Conservation (phyloP, 2,113 vertebrate genomes). For the Callopanchax toddi region DNA sequence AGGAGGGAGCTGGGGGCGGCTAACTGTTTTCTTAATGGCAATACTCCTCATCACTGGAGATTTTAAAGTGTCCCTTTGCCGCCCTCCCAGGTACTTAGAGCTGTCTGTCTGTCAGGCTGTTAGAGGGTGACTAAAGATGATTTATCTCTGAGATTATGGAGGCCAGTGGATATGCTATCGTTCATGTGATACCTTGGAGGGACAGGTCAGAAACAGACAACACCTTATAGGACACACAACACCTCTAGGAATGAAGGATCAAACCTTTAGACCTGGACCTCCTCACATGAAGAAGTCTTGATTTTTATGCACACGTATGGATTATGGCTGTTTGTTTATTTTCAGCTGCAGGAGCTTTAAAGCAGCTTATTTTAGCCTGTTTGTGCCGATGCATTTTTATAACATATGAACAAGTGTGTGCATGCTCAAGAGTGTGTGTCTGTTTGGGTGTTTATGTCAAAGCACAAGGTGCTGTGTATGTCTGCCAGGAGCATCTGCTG, state of each 20-base stretch:
- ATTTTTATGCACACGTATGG: constrained; percentile 5
- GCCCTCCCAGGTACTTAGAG: constrained; percentile 75
- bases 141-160: constrained; percentile 64
- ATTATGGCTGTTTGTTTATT: constrained; percentile 50
- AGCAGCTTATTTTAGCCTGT: constrained; percentile 55
- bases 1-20: constrained; percentile 53
- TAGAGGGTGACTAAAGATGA: constrained; percentile 69
- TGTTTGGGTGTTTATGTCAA: constrained; percentile 46
- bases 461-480: constrained; percentile 54
- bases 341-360: constrained; percentile 56
- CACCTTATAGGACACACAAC: constrained; percentile 21
- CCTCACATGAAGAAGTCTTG: constrained; percentile 26
- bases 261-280: constrained; percentile 35
- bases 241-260: not conserved
- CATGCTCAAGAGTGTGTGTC: constrained; percentile 33
- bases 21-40: constrained; percentile 68
- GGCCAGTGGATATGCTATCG: constrained; percentile 51
- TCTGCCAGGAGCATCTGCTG: constrained; percentile 73
- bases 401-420: constrained; percentile 45
- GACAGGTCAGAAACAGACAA: constrained; percentile 53
- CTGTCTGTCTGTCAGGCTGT: constrained; percentile 72
- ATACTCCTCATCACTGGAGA: constrained; percentile 65
- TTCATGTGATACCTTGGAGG: constrained; percentile 51
- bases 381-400: constrained; percentile 48
- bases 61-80: constrained; percentile 72